Evolutionary conservation across 2,888 invertebrate species (phyloP).

Genomic region (Morpho achilles): DNA sequence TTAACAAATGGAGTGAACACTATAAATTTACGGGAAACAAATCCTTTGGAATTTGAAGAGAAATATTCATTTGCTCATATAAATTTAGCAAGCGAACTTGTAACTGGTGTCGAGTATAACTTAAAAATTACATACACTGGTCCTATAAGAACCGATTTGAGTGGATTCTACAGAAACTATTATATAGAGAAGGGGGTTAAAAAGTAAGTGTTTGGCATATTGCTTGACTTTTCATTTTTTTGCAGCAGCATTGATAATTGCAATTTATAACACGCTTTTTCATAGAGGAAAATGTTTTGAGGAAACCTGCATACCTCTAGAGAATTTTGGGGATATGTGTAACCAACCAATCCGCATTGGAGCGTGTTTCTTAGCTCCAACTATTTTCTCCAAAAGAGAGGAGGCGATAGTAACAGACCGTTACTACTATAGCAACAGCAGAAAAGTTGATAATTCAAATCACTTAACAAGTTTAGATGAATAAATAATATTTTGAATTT

Average conservation of each 20-base stretch:
- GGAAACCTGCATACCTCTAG: no score
- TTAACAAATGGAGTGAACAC: slow-evolving; percentile 35
- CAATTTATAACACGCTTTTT: no score
- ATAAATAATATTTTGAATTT: no score
- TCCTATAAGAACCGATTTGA: slow-evolving; percentile 72
- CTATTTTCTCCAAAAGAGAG: no score
- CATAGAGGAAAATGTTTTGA: no score
- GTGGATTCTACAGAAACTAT: slow-evolving; percentile 81
- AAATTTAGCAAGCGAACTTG: slow-evolving; percentile 53
- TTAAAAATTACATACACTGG: slow-evolving; percentile 77
- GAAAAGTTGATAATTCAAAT: no score
- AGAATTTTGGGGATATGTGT: no score
- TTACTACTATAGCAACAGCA: no score
- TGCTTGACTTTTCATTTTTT: background rate
- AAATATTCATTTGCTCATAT: slow-evolving; percentile 72
- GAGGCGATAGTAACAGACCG: no score
- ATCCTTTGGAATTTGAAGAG: slow-evolving; percentile 49
- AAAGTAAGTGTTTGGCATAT: slow-evolving; percentile 59
- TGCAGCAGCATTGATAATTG: background rate
- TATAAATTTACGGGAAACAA: slow-evolving; percentile 36
- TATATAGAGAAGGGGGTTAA: slow-evolving; percentile 69
- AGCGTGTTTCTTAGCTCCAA: no score
- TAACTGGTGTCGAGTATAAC: slow-evolving; percentile 52
- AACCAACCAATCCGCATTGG: no score
- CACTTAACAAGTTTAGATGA: no score